A percentile compares a stretch with the other conserved stretches of the same genome.
Evolutionary conservation across 2,888 invertebrate genomes (phyloP).

Genomic region (Agonopterix alstromeriana): DNA sequence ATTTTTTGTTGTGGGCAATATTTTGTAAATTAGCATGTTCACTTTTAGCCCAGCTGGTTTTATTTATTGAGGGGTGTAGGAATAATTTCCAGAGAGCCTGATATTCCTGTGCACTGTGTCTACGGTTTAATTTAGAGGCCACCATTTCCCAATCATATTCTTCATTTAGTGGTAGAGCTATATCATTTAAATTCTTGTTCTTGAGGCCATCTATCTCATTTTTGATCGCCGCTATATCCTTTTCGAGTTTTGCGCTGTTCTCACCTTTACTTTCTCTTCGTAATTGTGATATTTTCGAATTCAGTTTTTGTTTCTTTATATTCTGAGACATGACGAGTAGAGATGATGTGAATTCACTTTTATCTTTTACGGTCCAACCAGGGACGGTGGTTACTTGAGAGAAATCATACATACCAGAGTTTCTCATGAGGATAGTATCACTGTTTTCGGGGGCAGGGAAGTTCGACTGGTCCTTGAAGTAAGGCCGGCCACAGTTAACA

Average conservation of each 20-base stretch:
- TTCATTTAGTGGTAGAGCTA: slow-evolving; percentile 46
- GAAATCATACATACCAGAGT: slow-evolving; percentile 58
- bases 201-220: slow-evolving; percentile 28
- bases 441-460: slow-evolving; percentile 76
- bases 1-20: slow-evolving; percentile 42
- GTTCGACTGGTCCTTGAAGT: slow-evolving; percentile 79
- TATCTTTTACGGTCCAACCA: slow-evolving; percentile 78
- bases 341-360: slow-evolving; percentile 64
- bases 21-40: slow-evolving; percentile 41
- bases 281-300: slow-evolving; percentile 29
- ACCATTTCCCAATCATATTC: slow-evolving; percentile 79
- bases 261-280: slow-evolving; percentile 13
- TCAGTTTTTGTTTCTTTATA: slow-evolving; percentile 26
- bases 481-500: slow-evolving; percentile 74
- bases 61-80: slow-evolving; percentile 82
- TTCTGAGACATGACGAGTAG: slow-evolving; percentile 54
- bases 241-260: slow-evolving; percentile 8
- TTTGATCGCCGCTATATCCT: slow-evolving; percentile 22
- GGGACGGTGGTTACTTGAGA: slow-evolving; percentile 55
- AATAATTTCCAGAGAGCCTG: slow-evolving; percentile 83
- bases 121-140: slow-evolving; percentile 55
- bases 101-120: slow-evolving; percentile 81
- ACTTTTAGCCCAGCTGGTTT: slow-evolving; percentile 36
- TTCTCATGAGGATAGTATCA: slow-evolving; percentile 67
- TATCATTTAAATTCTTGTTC: slow-evolving; percentile 25